Base-by-base conservation (phyloP, 2,113 vertebrate species). In the Zingel zingel region DNA sequence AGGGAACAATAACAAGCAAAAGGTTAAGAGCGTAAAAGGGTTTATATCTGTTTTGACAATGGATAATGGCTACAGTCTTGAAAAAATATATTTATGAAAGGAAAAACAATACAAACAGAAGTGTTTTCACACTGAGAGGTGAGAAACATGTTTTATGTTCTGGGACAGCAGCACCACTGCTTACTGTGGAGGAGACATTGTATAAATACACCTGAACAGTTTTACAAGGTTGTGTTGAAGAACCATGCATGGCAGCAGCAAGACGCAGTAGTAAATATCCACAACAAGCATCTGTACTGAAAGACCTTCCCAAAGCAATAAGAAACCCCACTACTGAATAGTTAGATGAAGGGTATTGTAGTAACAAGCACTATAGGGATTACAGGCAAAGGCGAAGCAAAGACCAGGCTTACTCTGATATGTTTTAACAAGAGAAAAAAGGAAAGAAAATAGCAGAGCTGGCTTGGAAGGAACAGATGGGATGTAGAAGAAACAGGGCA, bases 91-190 rank as follows among this genome's bases (percentile, higher is more conserved):
- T 85, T 83, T 87, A 82, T 81, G 54, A 79, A 79, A 54, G 23
- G 21, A 15, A 47, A 58, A 50, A 56, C 14, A 7, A 19, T 27
- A n/a, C 54, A 79, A 75, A 91, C 74, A 77, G 23, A 79, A 64
- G 13, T n/a, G 43, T 47, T 75, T 65, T 57, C 74, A 36, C n/a
- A 33, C 64, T 61, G 54, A 65, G 77, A 87, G 83, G 89, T 89
- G 88, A 89, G 82, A 88, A 79, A 80, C 91, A 91, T 92, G 86
- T 93, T 91, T 92, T 72, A 93, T 92, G 87, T 79, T 81, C 30
- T 50, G 84, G 86, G 87, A 86, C 62, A 61, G 77, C 21, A 18
- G 77, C 45, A 69, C 76, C 12, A 19, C 50, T 12, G 45, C 83
- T 85, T 50, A 72, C 77, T 45, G 75, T 33, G 57, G 51, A 79